Evolutionary conservation across 2,888 invertebrate species (phyloP).

Genomic region (Odontocolon sp.): DNA sequence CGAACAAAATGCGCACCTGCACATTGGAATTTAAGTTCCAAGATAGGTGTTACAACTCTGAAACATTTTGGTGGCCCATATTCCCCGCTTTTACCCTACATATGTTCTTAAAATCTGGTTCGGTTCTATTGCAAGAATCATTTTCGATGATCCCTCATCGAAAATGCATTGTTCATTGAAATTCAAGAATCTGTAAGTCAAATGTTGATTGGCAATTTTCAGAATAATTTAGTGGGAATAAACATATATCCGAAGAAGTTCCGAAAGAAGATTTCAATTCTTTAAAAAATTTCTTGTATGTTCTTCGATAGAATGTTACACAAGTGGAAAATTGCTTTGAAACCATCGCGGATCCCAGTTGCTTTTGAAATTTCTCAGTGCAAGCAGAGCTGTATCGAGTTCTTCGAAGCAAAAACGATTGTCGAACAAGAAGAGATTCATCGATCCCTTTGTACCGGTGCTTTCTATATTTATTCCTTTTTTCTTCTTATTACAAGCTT

Average conservation of each 20-base stretch:
- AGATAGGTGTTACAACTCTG: not conserved
- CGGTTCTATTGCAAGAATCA: conserved; percentile 37
- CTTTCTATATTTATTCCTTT: conserved; percentile 14
- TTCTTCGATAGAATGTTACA: not conserved
- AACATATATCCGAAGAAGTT: not conserved
- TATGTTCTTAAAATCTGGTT: conserved; percentile 49
- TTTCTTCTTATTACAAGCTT: conserved; percentile 14
- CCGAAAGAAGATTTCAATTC: not conserved
- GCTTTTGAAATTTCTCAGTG: conserved; percentile 13
- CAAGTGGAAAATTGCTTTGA: conserved; percentile 11
- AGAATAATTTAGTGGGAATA: conserved; percentile 30
- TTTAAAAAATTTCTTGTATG: conserved; percentile 14
- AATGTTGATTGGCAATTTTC: conserved; percentile 36
- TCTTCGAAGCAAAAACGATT: conserved; percentile 9
- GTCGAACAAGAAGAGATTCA: conserved; percentile 17
- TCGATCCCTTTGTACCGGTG: conserved; percentile 8
- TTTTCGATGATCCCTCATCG: conserved; percentile 41
- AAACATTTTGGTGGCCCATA: conserved; percentile 8
- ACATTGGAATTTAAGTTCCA: conserved; percentile 34
- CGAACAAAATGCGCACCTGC: too few relatives aligned
- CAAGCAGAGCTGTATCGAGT: not conserved
- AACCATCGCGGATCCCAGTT: not conserved
- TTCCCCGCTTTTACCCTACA: conserved; percentile 17
- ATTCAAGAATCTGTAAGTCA: conserved; percentile 40
- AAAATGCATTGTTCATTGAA: conserved; percentile 46